Evolutionary conservation across 2,888 invertebrate genomes (phyloP).

Genomic region (Drosophila demipolita): DNA sequence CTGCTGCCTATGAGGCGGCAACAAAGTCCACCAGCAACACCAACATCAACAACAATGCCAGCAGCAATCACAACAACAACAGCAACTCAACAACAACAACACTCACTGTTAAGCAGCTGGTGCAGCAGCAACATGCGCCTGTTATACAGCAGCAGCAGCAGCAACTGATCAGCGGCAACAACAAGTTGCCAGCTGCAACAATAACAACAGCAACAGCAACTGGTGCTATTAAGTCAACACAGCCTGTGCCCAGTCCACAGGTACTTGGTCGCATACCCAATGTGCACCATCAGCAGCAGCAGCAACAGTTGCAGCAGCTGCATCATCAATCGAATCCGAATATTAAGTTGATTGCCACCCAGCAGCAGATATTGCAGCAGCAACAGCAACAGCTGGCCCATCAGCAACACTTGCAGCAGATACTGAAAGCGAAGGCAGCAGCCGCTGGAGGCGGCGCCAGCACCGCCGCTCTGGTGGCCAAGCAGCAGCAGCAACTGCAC

Average conservation of each 20-base stretch:
- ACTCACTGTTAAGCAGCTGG: constrained; percentile 81
- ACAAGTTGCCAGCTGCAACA: constrained; percentile 33
- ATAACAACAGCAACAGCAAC: constrained; percentile 50
- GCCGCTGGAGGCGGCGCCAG: constrained; percentile 79
- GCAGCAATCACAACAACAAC: constrained; percentile 51
- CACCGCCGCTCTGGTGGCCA: constrained; percentile 82
- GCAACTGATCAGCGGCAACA: constrained; percentile 68
- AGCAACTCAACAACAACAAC: constrained; percentile 61
- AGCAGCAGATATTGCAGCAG: constrained; percentile 79
- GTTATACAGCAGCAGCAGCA: constrained; percentile 83
- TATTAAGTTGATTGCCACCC: constrained; percentile 81
- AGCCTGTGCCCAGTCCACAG: constrained; percentile 65
- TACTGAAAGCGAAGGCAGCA: constrained; percentile 81
- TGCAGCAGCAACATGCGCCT: constrained; percentile 82
- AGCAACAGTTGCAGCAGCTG: constrained; percentile 55
- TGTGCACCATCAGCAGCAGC: constrained; percentile 69
- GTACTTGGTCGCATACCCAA: constrained; percentile 77
- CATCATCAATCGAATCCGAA: constrained; percentile 82
- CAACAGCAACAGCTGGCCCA: constrained; percentile 82
- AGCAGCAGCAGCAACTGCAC: constrained; percentile 80
- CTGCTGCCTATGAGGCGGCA: constrained; percentile 73
- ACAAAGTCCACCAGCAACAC: constrained; percentile 48
- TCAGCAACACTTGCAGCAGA: constrained; percentile 83
- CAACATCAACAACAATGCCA: constrained; percentile 56
- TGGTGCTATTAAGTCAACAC: constrained; percentile 46